Evolutionary conservation across 2,888 invertebrate genomes (phyloP), one percentile per base, ranked within the genome.

Genomic region (Xylota sylvarum): DNA sequence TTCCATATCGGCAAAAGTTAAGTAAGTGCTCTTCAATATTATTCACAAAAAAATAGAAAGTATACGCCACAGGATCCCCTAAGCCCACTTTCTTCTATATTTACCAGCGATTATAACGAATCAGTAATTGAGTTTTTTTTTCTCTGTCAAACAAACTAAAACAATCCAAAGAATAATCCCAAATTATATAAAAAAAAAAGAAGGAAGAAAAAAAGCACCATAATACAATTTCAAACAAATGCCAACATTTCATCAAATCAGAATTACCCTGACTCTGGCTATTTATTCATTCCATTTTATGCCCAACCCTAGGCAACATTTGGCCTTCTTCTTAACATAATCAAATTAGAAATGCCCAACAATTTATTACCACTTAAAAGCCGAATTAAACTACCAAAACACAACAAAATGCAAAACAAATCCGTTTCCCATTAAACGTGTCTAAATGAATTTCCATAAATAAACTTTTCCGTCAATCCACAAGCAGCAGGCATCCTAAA

Each of bases 371-470:
- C 73, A 79, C 64, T 78, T 62, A 73, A 67, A 67, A 55, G 52
- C 37, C 37, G 35, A 78, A 70, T 78, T 52, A 73, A 83, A 79
- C 62, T 70, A 62, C 40, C 40, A 4, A 70, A 35, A 43, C 50
- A 55, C 30, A 78, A 72, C 48, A 40, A 62, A 79, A 84, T 74
- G 62, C 62, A 69, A 84, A 84, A 74, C 69, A 84, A 73, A 84
- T 84, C 84, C 73, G 62, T 56, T 84, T 79, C 72, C 79, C 73
- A 84, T 84, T 84, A 84, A 79, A 79, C 60, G 73, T 62, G 79
- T 69, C 67, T 69, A 84, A 84, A 79, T 84, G 73, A 84, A 84
- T 84, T 84, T 84, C 84, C 84, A 84, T 84, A 84, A 84, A 84
- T 84, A 84, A 84, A 84, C 79, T 69, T 84, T 60, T 67, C 62